A percentile compares a stretch with the other conserved stretches of the same genome.
These are phyloP conservation scores for Epistrophe grossulariae DNA, from an alignment of 2,888 invertebrate species.

Conservation along the genomic window DNA sequence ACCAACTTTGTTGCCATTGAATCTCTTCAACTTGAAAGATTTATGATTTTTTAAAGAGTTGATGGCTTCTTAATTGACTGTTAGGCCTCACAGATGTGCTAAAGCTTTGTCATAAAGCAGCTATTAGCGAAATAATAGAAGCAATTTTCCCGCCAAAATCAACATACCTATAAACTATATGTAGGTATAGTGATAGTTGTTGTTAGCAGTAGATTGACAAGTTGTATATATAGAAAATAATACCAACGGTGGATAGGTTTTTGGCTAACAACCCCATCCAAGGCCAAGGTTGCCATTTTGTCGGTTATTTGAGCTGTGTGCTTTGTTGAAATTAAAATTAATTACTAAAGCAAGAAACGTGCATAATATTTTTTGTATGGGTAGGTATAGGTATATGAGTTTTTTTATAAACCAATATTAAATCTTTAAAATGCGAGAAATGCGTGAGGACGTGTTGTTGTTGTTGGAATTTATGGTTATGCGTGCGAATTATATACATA, in stretches of 20 bases:
- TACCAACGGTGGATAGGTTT: constrained; percentile 33
- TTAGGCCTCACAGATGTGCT: neutral
- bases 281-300: constrained; percentile 61
- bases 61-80: constrained; percentile 2
- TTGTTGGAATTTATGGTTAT: constrained; percentile 14
- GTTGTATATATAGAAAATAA: neutral
- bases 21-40: neutral
- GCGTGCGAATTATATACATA: constrained; percentile 32
- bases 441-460: constrained; percentile 39
- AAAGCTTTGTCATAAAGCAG: neutral
- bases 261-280: constrained; percentile 70
- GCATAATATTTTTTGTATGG: constrained; percentile 14
- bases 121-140: neutral
- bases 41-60: constrained; percentile 5
- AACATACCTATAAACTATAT: no score
- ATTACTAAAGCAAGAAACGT: constrained; percentile 47
- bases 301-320: constrained; percentile 40
- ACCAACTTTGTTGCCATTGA: neutral
- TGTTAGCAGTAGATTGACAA: neutral
- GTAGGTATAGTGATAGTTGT: neutral
- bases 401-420: constrained; percentile 38
- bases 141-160: constrained; percentile 39
- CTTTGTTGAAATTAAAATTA: constrained; percentile 53
- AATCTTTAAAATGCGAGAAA: constrained; percentile 42
- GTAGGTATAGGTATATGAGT: constrained; percentile 21